Evolutionary conservation across 1,140 invertebrate species (phyloP), one percentile per base, ranked within the genome.

Genomic region (Fopius arisanus): DNA sequence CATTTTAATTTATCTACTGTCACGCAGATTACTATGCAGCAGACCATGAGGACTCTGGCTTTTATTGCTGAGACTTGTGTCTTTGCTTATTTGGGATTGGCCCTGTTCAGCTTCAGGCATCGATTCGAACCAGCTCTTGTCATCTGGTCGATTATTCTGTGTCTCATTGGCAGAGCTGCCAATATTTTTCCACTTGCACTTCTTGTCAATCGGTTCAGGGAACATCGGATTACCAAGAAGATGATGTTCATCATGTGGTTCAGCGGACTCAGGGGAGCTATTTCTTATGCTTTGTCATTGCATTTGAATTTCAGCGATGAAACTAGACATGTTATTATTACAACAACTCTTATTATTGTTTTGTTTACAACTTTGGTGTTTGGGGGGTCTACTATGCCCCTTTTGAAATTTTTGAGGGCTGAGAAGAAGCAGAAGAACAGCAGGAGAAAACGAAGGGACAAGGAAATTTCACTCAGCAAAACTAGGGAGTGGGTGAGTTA

Each of bases 181-280:
- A 99, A 99, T 83, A 99, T 99, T 73, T 99, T 98, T 84, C 98
- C 98, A 16, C 87, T 99, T 12, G 95, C 96, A 2, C 91, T 95
- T 78, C 88, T 99, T 7, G 94, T 97, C 6, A 99, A 99, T 86
- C 94, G 94, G 84, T 99, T 99, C 87, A 91, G 97, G 29, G 96
- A 98, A 83, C 97, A 99, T 88, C 97, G 97, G 87, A 99, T 99
- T 62, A 98, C 97, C 0, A 94, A 94, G 81, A 97, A 97, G 88
- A 99, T 98, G 95, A 98, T 98, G 92, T 98, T 99, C 81, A 98
- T 99, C 59, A 99, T 99, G 97, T 99, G 97, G 97, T 99, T 99
- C 83, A 98, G 96, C 86, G 96, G 96, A 59, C 88, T 99, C 73
- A 90, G 98, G 51, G 98, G 98, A 37, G 98, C 98, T 14, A 98